These are phyloP conservation scores for Macroglossus sobrinus DNA, from an alignment of 2,113 vertebrate species.

Conservation along the genomic window DNA sequence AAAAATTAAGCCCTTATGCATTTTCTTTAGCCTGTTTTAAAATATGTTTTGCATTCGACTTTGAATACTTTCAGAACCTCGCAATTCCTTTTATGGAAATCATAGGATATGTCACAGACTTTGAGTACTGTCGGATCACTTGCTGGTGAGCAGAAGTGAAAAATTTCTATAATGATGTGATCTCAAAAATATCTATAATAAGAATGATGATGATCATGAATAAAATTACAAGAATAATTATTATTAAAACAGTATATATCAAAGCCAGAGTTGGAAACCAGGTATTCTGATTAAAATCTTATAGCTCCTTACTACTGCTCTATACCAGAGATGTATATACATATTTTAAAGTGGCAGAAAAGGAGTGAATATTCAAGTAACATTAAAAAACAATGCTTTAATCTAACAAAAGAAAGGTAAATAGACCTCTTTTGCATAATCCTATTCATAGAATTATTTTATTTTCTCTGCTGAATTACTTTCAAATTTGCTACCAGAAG, in stretches of 20 bases:
- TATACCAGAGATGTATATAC: neutral
- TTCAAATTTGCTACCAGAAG: neutral
- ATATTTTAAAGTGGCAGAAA: neutral
- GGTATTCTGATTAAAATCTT: neutral
- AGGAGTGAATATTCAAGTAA: neutral
- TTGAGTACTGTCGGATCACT: neutral
- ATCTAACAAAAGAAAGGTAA: neutral
- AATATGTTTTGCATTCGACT: neutral
- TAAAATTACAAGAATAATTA: neutral
- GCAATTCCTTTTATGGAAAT: neutral
- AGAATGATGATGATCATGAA: neutral
- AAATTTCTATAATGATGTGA: neutral
- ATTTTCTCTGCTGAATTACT: neutral
- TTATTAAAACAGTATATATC: neutral
- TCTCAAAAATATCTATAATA: neutral
- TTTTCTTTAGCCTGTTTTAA: neutral
- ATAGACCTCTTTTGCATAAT: neutral
- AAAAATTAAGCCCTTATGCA: neutral
- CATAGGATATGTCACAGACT: neutral
- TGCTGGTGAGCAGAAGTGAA: neutral
- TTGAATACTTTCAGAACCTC: slow-evolving; percentile 4
- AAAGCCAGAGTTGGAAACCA: neutral
- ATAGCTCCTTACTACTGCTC: neutral
- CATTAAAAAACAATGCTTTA: neutral
- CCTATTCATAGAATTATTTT: neutral